A percentile compares a stretch with the other conserved stretches of the same genome.
These are phyloP conservation scores for Tromatobia lineatoria DNA, from an alignment of 2,888 invertebrate species.

Conservation along the genomic window DNA sequence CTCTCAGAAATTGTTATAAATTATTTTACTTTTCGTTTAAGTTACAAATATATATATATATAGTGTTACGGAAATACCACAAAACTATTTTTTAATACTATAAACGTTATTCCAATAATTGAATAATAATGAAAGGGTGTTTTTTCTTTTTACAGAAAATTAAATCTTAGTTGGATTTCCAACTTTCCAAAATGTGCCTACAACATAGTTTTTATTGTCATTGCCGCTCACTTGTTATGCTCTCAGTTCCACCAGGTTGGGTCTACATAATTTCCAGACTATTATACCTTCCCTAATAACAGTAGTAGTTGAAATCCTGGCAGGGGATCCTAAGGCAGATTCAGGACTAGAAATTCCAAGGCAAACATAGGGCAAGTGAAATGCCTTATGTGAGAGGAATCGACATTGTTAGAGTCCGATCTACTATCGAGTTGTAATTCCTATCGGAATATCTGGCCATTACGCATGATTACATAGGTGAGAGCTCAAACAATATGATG, in stretches of 20 bases:
- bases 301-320: background rate
- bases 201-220: background rate
- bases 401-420: background rate
- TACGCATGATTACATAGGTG: background rate
- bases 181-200: background rate
- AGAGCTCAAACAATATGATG: background rate
- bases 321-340: background rate
- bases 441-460: conserved; percentile 1
- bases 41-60: too few species aligned
- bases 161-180: background rate
- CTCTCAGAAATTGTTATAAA: too few species aligned
- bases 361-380: background rate
- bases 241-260: background rate
- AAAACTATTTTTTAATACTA: too few species aligned
- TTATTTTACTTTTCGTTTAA: too few species aligned
- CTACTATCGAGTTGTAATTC: conserved; percentile 1
- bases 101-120: too few species aligned
- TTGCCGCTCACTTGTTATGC: background rate
- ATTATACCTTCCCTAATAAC: background rate
- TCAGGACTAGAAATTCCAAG: background rate
- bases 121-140: background rate
- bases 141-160: background rate
- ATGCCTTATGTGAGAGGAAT: background rate
- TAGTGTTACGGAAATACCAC: too few species aligned
- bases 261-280: conserved; percentile 6